Conservation (phyloP, 2,888 invertebrate species). For the Drosophila trichaetosa region DNA sequence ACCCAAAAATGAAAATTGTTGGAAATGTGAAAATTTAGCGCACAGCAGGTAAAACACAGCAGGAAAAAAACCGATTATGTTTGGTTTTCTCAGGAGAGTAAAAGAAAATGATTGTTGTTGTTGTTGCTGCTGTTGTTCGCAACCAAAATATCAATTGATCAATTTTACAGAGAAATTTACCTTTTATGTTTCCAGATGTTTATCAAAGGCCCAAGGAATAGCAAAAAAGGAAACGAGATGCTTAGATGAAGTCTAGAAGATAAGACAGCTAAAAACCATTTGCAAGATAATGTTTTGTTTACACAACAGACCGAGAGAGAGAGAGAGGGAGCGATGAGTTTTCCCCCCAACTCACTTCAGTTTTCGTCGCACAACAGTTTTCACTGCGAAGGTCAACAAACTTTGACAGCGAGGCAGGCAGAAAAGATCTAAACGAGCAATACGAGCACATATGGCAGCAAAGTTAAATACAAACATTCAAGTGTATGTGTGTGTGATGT, state of each 20-base stretch:
- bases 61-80: conserved; percentile 24
- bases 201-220: conserved; percentile 13
- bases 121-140: conserved; percentile 6
- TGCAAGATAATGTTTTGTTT: conserved; percentile 49
- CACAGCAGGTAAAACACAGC: conserved; percentile 54
- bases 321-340: conserved; percentile 5
- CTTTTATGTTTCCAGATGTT: conserved; percentile 20
- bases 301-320: conserved; percentile 38
- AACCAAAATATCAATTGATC: conserved; percentile 44
- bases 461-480: conserved; percentile 4
- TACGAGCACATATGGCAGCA: conserved; percentile 42
- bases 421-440: conserved; percentile 20
- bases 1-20: conserved; percentile 18
- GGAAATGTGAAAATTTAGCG: conserved; percentile 43
- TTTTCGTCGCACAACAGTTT: conserved; percentile 9
- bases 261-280: conserved; percentile 33
- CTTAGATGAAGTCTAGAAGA: conserved; percentile 10
- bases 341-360: conserved; percentile 1
- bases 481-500: background rate
- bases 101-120: background rate
- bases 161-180: conserved; percentile 35
- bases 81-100: conserved; percentile 7
- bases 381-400: conserved; percentile 71
- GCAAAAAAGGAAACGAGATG: conserved; percentile 7
- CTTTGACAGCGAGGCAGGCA: conserved; percentile 36